Evolutionary conservation across 1,140 invertebrate genomes (phyloP), one percentile per base, ranked within the genome.

Genomic region (Halesus radiatus): DNA sequence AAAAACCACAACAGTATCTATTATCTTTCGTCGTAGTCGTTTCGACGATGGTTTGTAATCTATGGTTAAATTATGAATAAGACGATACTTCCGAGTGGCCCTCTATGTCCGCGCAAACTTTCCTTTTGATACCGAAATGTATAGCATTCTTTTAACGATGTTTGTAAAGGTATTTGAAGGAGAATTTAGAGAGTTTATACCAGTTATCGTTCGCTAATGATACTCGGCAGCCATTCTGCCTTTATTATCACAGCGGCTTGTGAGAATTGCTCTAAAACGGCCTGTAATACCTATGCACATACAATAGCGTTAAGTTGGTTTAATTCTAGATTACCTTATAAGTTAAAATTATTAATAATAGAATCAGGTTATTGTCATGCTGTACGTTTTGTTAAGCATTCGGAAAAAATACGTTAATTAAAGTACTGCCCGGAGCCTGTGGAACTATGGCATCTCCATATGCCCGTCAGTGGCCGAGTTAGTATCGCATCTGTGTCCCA

Each of bases 81-180:
- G 62, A 32, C 62, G 62, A 37, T 64, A 64, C 20, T 64, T 64
- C 26, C 22, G 66, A 50, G 56, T 29, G 22, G 66, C 22, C 79
- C 20, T 80, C 73, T 80, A 74, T 77, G 64, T 52, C 32, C 26
- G 15, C n/a, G n/a, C 53, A 64, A 81, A 81, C 80, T 78, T 81
- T 78, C 53, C 80, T 75, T 81, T 81, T 81, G 76, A 75, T 78
- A 66, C 73, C 76, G 70, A 78, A 81, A 81, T 78, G 76, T 81
- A 32, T 78, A 75, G 76, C 76, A 81, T 81, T 78, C 80, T 78
- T 75, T 66, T 53, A 32, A 45, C 45, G 53, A 76, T 73, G 54
- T 81, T 81, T 81, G 75, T 70, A 70, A 76, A 80, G 73, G 75
- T 73, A 76, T 81, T 81, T 78, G 37, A 37, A 64, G 60, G 32